Percentiles rank a stretch among this genome's conserved stretches.
These are phyloP conservation scores for Drosophila lutescens DNA, from an alignment of 2,888 invertebrate species.

Conservation along the genomic window DNA sequence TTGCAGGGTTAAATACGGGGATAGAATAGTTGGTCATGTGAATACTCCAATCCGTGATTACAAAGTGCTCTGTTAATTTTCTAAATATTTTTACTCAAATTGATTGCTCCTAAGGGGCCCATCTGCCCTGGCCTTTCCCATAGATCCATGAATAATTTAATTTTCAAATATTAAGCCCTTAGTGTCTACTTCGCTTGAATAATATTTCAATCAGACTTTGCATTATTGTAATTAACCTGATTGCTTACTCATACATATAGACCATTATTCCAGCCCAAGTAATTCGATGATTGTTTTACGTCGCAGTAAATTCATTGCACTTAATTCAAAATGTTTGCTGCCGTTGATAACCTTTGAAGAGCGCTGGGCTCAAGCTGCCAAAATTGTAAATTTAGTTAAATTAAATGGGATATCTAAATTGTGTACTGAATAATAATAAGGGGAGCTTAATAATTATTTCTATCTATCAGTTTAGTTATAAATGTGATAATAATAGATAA, in stretches of 20 bases:
- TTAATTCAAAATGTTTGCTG: background rate
- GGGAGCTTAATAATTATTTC: too few species aligned
- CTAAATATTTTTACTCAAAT: background rate
- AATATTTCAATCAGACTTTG: background rate
- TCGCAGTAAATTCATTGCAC: background rate
- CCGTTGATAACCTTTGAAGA: background rate
- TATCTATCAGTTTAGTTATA: background rate
- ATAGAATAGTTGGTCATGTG: background rate
- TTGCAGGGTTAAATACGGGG: background rate
- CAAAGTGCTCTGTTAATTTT: background rate
- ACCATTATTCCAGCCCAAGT: background rate
- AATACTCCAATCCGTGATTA: too few species aligned
- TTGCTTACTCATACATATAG: background rate
- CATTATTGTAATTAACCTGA: constrained; percentile 1
- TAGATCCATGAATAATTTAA: background rate
- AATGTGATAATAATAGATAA: too few species aligned
- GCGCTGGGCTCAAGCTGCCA: background rate
- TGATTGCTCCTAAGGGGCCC: background rate
- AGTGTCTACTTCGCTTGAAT: background rate
- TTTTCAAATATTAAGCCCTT: background rate
- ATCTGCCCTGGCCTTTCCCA: background rate
- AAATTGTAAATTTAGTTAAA: background rate
- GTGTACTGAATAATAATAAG: background rate
- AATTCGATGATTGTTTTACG: background rate
- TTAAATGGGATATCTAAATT: background rate